Evolutionary conservation across 2,888 invertebrate species (phyloP), one percentile per base, ranked within the genome.

Genomic region (Drosophila anomalata): DNA sequence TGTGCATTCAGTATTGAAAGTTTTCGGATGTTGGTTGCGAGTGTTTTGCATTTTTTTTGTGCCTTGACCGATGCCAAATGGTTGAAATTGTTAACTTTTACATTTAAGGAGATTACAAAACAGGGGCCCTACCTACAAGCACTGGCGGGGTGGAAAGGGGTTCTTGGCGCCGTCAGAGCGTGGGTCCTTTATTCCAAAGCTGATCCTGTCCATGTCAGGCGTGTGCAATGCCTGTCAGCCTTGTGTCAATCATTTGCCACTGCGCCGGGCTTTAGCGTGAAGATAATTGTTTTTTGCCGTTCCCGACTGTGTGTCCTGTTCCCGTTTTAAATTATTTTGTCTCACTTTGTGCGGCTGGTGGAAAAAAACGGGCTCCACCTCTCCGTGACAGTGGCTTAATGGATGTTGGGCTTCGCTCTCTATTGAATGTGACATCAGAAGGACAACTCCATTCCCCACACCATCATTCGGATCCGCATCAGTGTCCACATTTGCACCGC

Each of bases 61-160:
- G 65, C 31, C 48, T 42, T 48, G 61, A 63, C 67, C 47, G 33
- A 63, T 75, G 77, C 74, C 75, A 72, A 72, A 72, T 65, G 69
- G 88, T 74, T 84, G 80, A 78, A 76, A 76, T 84, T 87, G 89
- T 87, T 87, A 84, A 78, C 89, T 83, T 83, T 87, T 76, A 74
- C 78, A 77, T 83, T 88, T 84, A 83, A 83, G 87, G 76, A 87
- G 84, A 88, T 88, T 88, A 80, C 89, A 84, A 88, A 52, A 51
- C 51, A 65, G 50, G 53, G 47, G 39, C 36, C n/a, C 46, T 11
- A 41, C 29, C 22, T 29, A 52, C 44, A 9, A 36, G 26, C 26
- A 61, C 42, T 48, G 44, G 50, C 3, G 17, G 20, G 9, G 41
- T 5, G 20, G 7, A 9, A 14, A 42, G 52, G 52, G n/a, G 42